A percentile compares a stretch with the other conserved stretches of the same genome.
phyloP scores from a whole-genome alignment of 2,113 vertebrate species.

The Hyaena hyaena region DNA sequence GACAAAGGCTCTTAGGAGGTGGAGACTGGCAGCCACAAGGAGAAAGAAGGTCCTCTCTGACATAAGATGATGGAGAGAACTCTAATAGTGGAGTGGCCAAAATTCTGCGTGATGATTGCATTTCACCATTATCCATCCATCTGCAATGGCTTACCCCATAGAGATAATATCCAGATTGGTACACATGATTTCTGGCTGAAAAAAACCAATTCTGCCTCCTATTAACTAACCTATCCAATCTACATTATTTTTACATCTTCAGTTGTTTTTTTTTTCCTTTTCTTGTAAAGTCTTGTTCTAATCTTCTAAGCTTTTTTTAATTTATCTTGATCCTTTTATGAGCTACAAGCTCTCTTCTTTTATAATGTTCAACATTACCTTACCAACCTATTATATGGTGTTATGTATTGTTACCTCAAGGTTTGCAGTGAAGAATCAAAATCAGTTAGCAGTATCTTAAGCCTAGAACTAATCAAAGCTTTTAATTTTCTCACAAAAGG shows the following conservation, averaged over 20 bases:
- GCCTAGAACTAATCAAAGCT: neutral
- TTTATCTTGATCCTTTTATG: neutral
- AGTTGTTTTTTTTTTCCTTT: neutral
- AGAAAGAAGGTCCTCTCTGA: neutral
- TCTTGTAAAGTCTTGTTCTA: neutral
- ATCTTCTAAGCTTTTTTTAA: neutral
- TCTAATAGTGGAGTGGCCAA: neutral
- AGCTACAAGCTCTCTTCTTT: neutral
- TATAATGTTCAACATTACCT: neutral
- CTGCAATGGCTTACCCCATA: neutral
- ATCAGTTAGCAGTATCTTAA: neutral
- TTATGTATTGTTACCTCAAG: neutral
- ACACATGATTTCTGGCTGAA: neutral
- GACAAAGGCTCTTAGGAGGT: neutral
- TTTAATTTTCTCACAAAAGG: neutral
- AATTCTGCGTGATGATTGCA: neutral
- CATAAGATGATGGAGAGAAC: neutral
- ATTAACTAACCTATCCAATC: neutral
- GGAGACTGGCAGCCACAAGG: neutral
- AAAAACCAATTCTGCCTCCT: neutral
- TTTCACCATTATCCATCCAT: neutral
- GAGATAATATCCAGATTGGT: neutral
- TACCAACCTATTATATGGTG: neutral
- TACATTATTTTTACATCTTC: neutral
- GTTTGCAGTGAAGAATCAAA: neutral